Percentiles rank a stretch among this genome's conserved stretches.
phyloP scores from a whole-genome alignment of 2,113 vertebrate species.

The Hyla sarda region DNA sequence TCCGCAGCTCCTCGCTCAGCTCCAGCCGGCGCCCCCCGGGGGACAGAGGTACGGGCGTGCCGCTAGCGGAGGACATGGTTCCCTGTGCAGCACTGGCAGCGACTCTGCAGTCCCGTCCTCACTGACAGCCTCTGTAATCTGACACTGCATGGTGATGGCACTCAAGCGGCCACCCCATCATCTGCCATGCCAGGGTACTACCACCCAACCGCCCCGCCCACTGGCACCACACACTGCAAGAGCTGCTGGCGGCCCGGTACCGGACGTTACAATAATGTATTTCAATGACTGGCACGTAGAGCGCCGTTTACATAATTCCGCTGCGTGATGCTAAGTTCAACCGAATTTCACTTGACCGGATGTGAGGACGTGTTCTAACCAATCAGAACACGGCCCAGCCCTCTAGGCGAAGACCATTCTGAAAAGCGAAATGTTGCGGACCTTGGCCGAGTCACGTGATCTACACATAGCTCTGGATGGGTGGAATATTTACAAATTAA shows the following conservation, averaged over 20 bases:
- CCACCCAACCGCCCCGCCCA: background rate
- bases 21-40: conserved; percentile 29
- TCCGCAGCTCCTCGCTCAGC: background rate
- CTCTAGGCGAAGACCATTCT: background rate
- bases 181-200: background rate
- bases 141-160: background rate
- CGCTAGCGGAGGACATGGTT: background rate
- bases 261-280: too few relatives aligned
- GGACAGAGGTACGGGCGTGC: background rate
- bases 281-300: background rate
- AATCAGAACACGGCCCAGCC: background rate
- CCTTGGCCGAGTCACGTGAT: background rate
- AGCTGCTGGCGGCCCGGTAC: too few relatives aligned
- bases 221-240: background rate
- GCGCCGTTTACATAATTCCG: too few relatives aligned
- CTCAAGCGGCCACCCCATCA: background rate
- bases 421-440: background rate
- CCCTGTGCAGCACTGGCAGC: background rate
- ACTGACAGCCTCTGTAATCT: background rate
- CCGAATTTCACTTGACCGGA: background rate
- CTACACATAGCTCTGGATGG: too few relatives aligned
- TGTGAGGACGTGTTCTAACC: background rate
- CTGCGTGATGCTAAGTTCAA: too few relatives aligned
- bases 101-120: background rate
- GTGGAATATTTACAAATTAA: too few relatives aligned